Percentiles rank a stretch among this genome's conserved stretches.
Conservation (phyloP, 2,888 invertebrate species). For the Zelleria hepariella region DNA sequence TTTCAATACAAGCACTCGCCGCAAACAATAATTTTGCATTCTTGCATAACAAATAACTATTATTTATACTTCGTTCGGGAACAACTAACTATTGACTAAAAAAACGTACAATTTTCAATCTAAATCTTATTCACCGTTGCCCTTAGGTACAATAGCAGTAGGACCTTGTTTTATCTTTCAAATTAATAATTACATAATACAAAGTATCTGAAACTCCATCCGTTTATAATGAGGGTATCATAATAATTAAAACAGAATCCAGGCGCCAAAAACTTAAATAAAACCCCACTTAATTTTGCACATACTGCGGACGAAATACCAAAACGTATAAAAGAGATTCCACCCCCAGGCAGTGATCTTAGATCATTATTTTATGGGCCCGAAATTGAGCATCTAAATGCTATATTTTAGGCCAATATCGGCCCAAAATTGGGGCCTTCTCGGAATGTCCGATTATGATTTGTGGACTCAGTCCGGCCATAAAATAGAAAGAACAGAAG, state of each 20-base stretch:
- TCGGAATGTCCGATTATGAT: constrained; percentile 4
- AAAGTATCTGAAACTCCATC: no score
- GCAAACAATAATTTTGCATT: no score
- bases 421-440: constrained; percentile 13
- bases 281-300: neutral
- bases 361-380: constrained; percentile 10
- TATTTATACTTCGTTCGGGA: no score
- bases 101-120: no score
- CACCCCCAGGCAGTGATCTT: constrained; percentile 1
- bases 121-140: no score
- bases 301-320: neutral
- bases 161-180: no score
- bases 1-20: no score
- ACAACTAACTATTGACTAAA: no score
- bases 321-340: neutral
- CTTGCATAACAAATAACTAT: no score
- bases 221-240: neutral
- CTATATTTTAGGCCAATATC: constrained; percentile 22
- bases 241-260: neutral
- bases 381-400: constrained; percentile 11
- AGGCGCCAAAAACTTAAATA: neutral
- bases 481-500: neutral
- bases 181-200: no score
- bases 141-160: no score
- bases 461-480: neutral